Base-by-base conservation (phyloP, 2,113 vertebrate species). In the Paracanthobrama guichenoti region DNA sequence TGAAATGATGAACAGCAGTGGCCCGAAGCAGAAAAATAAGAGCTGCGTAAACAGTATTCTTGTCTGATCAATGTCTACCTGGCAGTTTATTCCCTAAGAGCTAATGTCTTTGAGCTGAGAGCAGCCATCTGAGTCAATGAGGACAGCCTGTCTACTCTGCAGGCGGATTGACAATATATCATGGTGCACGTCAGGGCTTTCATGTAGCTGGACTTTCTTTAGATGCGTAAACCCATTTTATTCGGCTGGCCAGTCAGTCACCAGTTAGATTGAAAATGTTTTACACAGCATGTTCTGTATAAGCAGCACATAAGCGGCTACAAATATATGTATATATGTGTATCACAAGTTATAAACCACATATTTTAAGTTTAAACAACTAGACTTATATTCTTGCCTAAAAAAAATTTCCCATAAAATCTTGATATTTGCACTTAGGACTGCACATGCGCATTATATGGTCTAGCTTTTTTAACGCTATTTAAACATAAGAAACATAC, bases 71-170 rank as follows among this genome's bases (percentile, higher is more conserved):
- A 35, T 59, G 55, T 62, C 69, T 82, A 6, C 50, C 53, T 81
- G 46, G 42, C 74, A 80, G 64, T 76, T 84, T 84, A 75, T 81
- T 77, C 67, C 48, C 53, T 12, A 42, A 87, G 62, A 84, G 78
- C 48, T 85, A 72, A 87, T 78, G 57, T 77, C 72, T 66, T 77
- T 48, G 31, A 16, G 31, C 28, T 44, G 67, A 74, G 66, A 59
- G 12, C 39, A 31, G 53, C 50, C 64, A 46, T 80, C 53, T n/a
- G 44, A 62, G 48, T 85, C 57, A 64, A n/a, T 64, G 26, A 73
- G 20, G 39, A 59, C 9, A 67, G 77, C 31, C 76, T 74, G 53
- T 73, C 24, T 26, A 20, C 18, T 80, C 50, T 48, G n/a, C 20
- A 5, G 13, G 22, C 7, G 11, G 66, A 69, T 46, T 86, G 85